Base-by-base conservation (phyloP, 2,797 vertebrate genomes). In the Artibeus lituratus region DNA sequence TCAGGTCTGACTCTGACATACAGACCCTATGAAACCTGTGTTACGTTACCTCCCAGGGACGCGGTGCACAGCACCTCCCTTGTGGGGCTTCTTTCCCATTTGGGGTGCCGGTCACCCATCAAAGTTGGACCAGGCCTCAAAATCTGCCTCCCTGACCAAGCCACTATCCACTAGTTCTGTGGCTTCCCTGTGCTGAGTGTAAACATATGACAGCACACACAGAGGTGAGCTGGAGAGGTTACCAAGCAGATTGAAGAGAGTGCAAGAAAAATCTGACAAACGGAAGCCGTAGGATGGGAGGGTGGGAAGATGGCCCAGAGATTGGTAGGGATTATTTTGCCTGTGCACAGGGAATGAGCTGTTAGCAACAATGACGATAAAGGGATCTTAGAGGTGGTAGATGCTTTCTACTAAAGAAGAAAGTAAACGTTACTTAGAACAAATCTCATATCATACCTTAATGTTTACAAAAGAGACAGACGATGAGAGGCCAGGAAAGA, bases 371-470 rank as follows among this genome's bases (percentile, higher is more conserved):
- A 42, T 29, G 70, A 65, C 70, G 53, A 69, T n/a, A 81, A 19
- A 42, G 49, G 89, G 91, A 96, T 91, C 70, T 96, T 74, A 76
- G 80, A 93, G 76, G 93, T 90, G 55, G 92, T 95, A 70, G 62
- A 87, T 87, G 74, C 26, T 29, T 95, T 97, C 94, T 87, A 47
- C 70, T 86, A 94, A 95, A 90, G 73, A 82, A 92, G 84, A 91
- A 94, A 93, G 81, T 87, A 96, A 96, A 97, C 91, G 96, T 92
- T 72, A 87, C 92, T 94, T 92, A 80, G 84, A 87, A 88, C 59
- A 95, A 94, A 95, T 89, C 95, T 97, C 87, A 44, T 91, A 87
- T 94, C 90, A 87, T 97, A 96, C 95, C 95, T 97, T 97, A 90
- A 72, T 95, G 67, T 97, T 97, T 96, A 96, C 92, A 93, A 96